Percentiles rank a stretch among this genome's conserved stretches.
phyloP scores from a whole-genome alignment of 2,797 vertebrate genomes.

The Urocyon cinereoargenteus region DNA sequence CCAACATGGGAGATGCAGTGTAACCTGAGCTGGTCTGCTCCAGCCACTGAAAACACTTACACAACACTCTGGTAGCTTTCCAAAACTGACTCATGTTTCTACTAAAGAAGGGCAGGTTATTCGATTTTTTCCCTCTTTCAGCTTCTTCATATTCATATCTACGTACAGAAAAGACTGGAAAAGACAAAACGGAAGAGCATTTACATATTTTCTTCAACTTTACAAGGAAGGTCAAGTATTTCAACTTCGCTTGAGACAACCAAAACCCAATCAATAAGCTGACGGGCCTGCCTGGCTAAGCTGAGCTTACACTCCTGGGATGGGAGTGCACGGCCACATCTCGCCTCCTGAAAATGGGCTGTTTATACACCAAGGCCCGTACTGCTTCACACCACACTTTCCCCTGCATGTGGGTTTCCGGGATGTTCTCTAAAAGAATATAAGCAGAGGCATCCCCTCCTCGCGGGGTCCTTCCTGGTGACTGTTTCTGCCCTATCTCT shows the following conservation, averaged over 20 bases:
- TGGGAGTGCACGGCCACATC: background rate
- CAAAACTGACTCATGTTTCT: background rate
- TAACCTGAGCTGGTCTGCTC: constrained; percentile 75
- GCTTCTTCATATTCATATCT: constrained; percentile 43
- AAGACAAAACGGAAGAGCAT: background rate
- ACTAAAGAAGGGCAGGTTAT: constrained; percentile 19
- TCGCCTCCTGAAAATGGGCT: background rate
- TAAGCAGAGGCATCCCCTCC: background rate
- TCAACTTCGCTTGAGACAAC: background rate
- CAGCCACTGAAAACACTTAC: constrained; percentile 54
- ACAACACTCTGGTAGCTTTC: background rate
- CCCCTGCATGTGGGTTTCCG: background rate
- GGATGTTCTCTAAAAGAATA: background rate
- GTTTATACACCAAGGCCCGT: background rate
- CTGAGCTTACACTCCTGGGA: background rate
- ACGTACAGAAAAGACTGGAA: background rate
- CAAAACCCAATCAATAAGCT: background rate
- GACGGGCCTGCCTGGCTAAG: background rate
- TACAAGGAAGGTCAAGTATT: background rate
- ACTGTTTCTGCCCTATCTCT: background rate
- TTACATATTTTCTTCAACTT: background rate
- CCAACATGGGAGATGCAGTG: constrained; percentile 49
- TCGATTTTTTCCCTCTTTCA: background rate
- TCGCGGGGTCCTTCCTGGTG: background rate
- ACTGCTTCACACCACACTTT: background rate